Base-by-base conservation (phyloP, 2,797 vertebrate species). In the Anguilla megastoma region DNA sequence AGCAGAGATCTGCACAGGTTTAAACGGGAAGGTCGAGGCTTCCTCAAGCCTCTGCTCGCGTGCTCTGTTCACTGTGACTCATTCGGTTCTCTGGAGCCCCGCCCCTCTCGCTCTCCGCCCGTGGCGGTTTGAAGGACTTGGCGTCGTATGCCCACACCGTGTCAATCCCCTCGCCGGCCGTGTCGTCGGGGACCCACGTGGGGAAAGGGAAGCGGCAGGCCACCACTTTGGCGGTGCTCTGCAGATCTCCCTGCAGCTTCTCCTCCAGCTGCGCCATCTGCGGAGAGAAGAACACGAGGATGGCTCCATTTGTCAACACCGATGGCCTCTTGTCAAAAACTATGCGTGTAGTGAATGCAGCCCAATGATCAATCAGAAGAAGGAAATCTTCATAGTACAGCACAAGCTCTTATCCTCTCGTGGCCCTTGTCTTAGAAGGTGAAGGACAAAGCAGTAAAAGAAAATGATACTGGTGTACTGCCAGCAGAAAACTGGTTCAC, bases 121-220 rank as follows among this genome's bases (percentile, higher is more conserved):
- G 74, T 45, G 56, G 90, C 74, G 92, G 88, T 91, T 94, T 93
- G 82, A 97, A 95, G 48, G 90, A 90, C 89, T 94, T 92, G 52
- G 94, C 91, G 30, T 99, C 94, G 0, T 99, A 99, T 4, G 94
- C 95, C 99, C 99, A 99, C 14, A 98, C 98, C 0, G 97, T 96
- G 91, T 99, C 97, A 54, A 96, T 95, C 88, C 99, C 98, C 88
- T 98, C 96, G 86, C 98, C 99, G 0, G 92, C 85, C 2, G 95
- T 94, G 1, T 91, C 92, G 92, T 97, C 95, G 5, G 98, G 97
- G 36, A 94, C 94, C 98, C 98, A 99, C 63, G 94, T 95, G 0
- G 99, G 98, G 89, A 99, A 99, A 84, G 98, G 98, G 89, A 99
- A 99, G 84, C 99, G 97, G 88, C 99, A 99, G 21, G 98, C 98